Conservation (phyloP, 1,140 invertebrate genomes). For the Schlechtendalia chinensis region DNA sequence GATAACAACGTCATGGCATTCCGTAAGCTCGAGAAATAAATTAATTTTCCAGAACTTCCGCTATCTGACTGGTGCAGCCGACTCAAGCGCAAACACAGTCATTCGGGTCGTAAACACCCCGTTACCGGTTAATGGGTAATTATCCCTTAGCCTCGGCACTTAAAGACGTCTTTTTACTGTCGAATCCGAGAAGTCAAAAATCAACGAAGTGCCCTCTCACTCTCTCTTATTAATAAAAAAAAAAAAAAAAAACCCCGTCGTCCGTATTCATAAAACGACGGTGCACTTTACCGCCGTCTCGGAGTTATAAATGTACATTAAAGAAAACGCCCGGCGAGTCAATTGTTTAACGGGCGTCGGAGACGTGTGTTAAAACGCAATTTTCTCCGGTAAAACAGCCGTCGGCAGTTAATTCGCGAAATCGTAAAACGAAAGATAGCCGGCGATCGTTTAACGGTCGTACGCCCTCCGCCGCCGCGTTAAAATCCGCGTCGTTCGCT, state of each 20-base stretch:
- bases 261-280: constrained; percentile 18
- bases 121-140: constrained; percentile 41
- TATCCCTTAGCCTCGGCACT: constrained; percentile 20
- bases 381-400: constrained; percentile 32
- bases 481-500: constrained; percentile 48
- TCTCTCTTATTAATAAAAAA: neutral
- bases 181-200: constrained; percentile 30
- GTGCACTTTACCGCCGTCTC: too few species aligned
- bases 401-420: constrained; percentile 42
- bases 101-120: constrained; percentile 27
- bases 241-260: neutral
- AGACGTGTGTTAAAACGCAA: constrained; percentile 44
- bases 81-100: neutral
- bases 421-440: constrained; percentile 40
- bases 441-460: constrained; percentile 28
- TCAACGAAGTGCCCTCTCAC: neutral
- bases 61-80: neutral
- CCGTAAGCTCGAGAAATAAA: too few species aligned
- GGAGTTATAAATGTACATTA: constrained; percentile 30
- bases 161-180: constrained; percentile 38
- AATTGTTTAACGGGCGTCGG: constrained; percentile 36
- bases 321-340: constrained; percentile 43
- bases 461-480: neutral
- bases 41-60: neutral
- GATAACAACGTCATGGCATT: too few species aligned